phyloP scores from a whole-genome alignment of 2,888 invertebrate genomes.

The Anaspis maculata region DNA sequence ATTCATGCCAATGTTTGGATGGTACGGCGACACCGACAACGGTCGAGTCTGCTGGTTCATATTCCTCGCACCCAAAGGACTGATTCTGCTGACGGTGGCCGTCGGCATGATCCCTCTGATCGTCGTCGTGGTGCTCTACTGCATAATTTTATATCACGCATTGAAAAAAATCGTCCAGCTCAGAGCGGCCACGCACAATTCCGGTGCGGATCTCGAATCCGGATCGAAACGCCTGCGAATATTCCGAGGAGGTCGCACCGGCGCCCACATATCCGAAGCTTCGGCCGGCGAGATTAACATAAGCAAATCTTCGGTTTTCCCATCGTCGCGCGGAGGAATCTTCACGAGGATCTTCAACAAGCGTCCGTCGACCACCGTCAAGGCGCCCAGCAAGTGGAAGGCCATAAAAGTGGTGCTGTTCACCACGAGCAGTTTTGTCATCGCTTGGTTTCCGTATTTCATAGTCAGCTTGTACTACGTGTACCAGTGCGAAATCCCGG shows the following conservation, averaged over 20 bases:
- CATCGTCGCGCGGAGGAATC: constrained; percentile 19
- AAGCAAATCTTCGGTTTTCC: background rate
- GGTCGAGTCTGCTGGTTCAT: constrained; percentile 53
- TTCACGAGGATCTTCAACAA: constrained; percentile 19
- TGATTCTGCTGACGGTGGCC: constrained; percentile 49
- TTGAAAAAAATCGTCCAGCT: constrained; percentile 47
- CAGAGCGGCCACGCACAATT: constrained; percentile 21
- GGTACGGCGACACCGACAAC: constrained; percentile 46
- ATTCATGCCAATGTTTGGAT: constrained; percentile 53
- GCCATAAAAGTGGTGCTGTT: constrained; percentile 55
- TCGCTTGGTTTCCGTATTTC: constrained; percentile 58
- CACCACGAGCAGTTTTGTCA: constrained; percentile 52
- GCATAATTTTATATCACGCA: constrained; percentile 51
- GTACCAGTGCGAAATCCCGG: constrained; percentile 27
- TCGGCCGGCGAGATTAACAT: constrained; percentile 8
- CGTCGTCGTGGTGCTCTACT: constrained; percentile 45
- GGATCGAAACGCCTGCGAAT: constrained; percentile 18
- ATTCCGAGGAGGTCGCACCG: constrained; percentile 24
- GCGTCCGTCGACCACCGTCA: constrained; percentile 16
- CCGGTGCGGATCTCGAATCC: constrained; percentile 11
- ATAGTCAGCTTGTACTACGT: constrained; percentile 49
- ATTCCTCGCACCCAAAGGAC: constrained; percentile 46
- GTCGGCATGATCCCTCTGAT: constrained; percentile 48
- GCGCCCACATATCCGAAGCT: too few species aligned
- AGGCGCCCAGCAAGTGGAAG: constrained; percentile 48